A percentile compares a stretch with the other conserved stretches of the same genome.
Evolutionary conservation across 2,797 vertebrate species (phyloP).

Genomic region (Crocodylus rhombifer): DNA sequence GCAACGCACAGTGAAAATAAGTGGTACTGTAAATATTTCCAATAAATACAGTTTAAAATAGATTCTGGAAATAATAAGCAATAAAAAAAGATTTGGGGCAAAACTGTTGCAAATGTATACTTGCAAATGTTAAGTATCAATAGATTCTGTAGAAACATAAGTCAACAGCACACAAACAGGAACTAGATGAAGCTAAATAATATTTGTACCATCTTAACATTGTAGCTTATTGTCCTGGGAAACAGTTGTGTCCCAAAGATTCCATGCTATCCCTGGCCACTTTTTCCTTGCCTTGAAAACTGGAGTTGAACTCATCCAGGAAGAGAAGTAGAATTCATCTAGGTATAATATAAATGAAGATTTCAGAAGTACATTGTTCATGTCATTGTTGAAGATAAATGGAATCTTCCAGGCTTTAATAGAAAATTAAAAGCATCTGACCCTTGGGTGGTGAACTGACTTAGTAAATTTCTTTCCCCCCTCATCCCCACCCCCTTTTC

Average conservation of each 20-base stretch:
- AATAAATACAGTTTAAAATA: accelerated
- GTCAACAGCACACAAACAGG: neutral
- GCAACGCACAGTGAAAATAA: neutral
- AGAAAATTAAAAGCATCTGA: neutral
- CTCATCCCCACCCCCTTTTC: neutral
- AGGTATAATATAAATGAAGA: neutral
- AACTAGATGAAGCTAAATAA: neutral
- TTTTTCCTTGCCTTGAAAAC: neutral
- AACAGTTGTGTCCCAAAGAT: neutral
- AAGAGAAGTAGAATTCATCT: neutral
- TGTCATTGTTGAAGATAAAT: neutral
- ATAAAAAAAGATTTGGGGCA: neutral
- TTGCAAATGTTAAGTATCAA: neutral
- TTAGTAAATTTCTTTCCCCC: neutral
- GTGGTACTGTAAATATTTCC: neutral
- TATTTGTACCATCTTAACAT: accelerated
- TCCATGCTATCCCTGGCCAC: neutral
- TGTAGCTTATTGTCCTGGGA: neutral
- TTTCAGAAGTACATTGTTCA: neutral
- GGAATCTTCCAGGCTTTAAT: neutral
- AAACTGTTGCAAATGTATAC: neutral
- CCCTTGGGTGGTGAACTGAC: neutral
- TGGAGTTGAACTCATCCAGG: accelerated
- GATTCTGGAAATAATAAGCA: neutral
- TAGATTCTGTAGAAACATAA: neutral